These are phyloP conservation scores for Dolichotis patagonum DNA, from an alignment of 2,113 vertebrate genomes.

Conservation along the genomic window DNA sequence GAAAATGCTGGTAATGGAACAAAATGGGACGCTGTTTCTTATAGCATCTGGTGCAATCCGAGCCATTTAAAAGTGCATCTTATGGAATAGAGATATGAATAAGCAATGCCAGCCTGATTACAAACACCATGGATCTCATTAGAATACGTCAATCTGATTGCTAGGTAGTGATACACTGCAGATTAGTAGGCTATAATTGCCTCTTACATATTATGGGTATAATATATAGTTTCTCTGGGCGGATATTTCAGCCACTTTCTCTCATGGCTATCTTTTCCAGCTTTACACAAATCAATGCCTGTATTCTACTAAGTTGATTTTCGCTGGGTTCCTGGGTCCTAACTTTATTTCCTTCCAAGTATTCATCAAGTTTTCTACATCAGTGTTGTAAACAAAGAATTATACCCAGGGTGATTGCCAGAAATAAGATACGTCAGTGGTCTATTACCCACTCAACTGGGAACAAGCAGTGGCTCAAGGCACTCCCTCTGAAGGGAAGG, in stretches of 20 bases:
- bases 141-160: conserved; percentile 79
- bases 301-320: conserved; percentile 81
- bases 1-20: conserved; percentile 80
- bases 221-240: conserved; percentile 72
- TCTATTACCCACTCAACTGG: conserved; percentile 82
- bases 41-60: conserved; percentile 76
- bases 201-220: conserved; percentile 62
- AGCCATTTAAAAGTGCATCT: conserved; percentile 78
- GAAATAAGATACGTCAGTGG: conserved; percentile 86
- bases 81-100: conserved; percentile 74
- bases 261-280: conserved; percentile 74
- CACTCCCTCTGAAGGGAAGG: conserved; percentile 83
- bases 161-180: conserved; percentile 79
- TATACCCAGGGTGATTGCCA: conserved; percentile 80
- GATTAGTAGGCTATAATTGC: conserved; percentile 79
- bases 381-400: conserved; percentile 85
- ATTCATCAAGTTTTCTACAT: conserved; percentile 81
- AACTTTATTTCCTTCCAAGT: conserved; percentile 80
- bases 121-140: conserved; percentile 81
- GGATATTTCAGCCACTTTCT: conserved; percentile 65
- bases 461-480: conserved; percentile 82
- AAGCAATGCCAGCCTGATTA: conserved; percentile 81
- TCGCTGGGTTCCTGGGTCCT: conserved; percentile 73
- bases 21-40: conserved; percentile 72
- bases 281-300: conserved; percentile 74